Evolutionary conservation across 2,797 vertebrate genomes (phyloP).

Genomic region (Acrossocheilus wenchowensis): DNA sequence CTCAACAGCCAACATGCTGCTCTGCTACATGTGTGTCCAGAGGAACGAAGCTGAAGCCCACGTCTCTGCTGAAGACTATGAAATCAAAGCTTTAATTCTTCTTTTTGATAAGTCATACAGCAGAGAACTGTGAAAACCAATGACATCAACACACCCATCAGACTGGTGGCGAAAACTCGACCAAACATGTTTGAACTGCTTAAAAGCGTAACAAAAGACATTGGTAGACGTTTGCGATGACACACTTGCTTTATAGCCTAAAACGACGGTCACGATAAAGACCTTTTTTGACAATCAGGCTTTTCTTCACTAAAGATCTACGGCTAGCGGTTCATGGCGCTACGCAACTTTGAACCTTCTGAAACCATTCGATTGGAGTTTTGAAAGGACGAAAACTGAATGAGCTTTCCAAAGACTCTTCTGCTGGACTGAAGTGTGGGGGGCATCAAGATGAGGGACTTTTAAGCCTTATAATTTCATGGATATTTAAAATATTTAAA

Average conservation of each 20-base stretch:
- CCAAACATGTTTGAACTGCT: conserved; percentile 44
- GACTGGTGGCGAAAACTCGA: conserved; percentile 48
- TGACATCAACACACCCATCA: conserved; percentile 39
- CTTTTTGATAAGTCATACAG: conserved; percentile 46
- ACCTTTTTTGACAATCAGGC: conserved; percentile 80
- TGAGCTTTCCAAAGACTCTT: conserved; percentile 39
- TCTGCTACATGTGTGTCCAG: conserved; percentile 48
- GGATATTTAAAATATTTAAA: conserved; percentile 76
- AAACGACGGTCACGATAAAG: conserved; percentile 57
- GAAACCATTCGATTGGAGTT: not conserved
- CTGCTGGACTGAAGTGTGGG: conserved; percentile 39
- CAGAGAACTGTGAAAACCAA: conserved; percentile 39
- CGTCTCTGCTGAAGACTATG: not conserved
- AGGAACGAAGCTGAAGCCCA: conserved; percentile 30
- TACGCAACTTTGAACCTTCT: conserved; percentile 7
- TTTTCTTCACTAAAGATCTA: conserved; percentile 62
- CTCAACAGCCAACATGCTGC: conserved; percentile 34
- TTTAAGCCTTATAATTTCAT: conserved; percentile 75
- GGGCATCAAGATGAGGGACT: conserved; percentile 65
- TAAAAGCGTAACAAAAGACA: conserved; percentile 37
- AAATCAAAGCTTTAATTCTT: conserved; percentile 66
- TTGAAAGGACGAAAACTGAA: conserved; percentile 24
- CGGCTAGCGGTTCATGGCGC: conserved; percentile 44
- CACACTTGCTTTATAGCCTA: conserved; percentile 64
- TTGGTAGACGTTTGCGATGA: conserved; percentile 54